Conservation (phyloP, 2,113 vertebrate genomes). For the Ploceus nigricollis region DNA sequence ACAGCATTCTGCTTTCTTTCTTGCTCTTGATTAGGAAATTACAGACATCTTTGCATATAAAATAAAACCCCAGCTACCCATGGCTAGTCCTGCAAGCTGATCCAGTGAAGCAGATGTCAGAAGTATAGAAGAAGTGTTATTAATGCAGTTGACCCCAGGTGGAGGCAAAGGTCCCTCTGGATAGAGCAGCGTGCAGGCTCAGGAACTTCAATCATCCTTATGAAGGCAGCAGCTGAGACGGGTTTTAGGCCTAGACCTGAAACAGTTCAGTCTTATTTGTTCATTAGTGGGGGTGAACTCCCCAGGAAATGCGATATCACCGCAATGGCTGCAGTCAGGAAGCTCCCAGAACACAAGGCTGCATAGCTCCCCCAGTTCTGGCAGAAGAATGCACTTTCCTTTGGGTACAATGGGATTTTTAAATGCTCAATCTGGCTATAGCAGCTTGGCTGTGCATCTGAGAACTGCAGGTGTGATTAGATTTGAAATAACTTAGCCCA, state of each 20-base stretch:
- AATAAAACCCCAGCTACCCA: background rate
- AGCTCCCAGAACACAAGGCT: background rate
- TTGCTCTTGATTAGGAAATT: slow-evolving; percentile 8
- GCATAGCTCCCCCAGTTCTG: background rate
- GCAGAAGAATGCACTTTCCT: background rate
- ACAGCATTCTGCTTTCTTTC: background rate
- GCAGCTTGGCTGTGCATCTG: background rate
- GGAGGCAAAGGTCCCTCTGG: slow-evolving; percentile 9
- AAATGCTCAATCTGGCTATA: background rate
- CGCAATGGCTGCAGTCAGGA: background rate
- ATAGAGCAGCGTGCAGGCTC: background rate
- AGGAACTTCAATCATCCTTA: background rate
- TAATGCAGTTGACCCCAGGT: slow-evolving; percentile 21
- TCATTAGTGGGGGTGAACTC: background rate
- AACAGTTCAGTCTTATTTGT: background rate
- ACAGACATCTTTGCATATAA: background rate
- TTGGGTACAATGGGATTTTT: background rate
- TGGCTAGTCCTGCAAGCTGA: background rate
- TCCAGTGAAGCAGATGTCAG: background rate
- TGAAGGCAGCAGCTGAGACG: background rate
- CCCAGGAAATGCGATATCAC: background rate
- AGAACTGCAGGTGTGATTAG: background rate
- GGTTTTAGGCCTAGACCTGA: background rate
- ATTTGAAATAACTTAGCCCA: background rate
- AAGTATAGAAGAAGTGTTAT: background rate